phyloP scores from a whole-genome alignment of 2,888 invertebrate genomes.

The Trisateles emortualis region DNA sequence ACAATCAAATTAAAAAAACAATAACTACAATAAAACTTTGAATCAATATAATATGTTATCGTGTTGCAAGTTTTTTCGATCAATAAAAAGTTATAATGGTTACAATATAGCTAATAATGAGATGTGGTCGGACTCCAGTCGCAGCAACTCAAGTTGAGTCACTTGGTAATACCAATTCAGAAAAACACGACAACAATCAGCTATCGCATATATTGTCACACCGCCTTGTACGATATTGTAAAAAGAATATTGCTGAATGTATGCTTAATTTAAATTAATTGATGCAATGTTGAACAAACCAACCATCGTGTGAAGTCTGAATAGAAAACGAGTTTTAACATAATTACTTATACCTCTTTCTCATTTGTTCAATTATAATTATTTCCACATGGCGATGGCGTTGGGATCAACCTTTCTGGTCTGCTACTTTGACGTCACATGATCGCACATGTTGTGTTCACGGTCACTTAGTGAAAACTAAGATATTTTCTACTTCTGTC shows the following conservation, averaged over 20 bases:
- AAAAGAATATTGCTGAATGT: background rate
- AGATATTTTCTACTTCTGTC: background rate
- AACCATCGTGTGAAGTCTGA: background rate
- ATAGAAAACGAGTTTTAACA: background rate
- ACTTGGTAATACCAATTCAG: conserved; percentile 35
- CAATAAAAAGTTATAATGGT: background rate
- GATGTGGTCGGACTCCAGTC: conserved; percentile 19
- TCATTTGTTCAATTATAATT: background rate
- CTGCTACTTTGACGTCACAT: background rate
- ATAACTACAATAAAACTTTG: background rate
- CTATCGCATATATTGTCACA: conserved; percentile 29
- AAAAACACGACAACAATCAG: conserved; percentile 31
- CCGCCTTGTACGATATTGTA: background rate
- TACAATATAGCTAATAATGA: background rate
- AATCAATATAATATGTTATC: background rate
- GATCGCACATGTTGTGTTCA: background rate
- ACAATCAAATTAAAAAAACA: too few relatives aligned
- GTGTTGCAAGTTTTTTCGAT: background rate
- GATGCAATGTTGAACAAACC: background rate
- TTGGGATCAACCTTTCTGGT: background rate
- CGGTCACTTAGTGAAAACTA: background rate
- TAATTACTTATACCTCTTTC: background rate
- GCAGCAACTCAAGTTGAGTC: conserved; percentile 18
- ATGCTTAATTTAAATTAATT: background rate
- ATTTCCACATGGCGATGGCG: background rate